These are phyloP conservation scores for Parnassius smintheus DNA, from an alignment of 2,888 invertebrate genomes.

Conservation along the genomic window DNA sequence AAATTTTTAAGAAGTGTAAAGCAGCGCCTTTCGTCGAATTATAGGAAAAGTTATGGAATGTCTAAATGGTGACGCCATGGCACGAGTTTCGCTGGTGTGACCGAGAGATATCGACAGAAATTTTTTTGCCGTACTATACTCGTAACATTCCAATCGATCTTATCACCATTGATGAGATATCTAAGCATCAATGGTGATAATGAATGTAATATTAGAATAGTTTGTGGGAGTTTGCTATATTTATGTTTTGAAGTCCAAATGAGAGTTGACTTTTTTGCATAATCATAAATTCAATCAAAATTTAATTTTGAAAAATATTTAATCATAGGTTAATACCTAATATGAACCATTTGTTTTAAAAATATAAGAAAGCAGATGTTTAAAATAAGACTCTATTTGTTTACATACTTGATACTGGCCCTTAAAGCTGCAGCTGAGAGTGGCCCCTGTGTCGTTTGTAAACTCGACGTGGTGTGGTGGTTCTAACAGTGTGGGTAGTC, in stretches of 20 bases:
- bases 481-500: conserved; percentile 83
- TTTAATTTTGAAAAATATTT: too few species aligned
- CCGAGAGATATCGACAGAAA: conserved; percentile 16
- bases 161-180: background rate
- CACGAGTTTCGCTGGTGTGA: conserved; percentile 14
- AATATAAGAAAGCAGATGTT: too few species aligned
- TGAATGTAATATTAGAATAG: background rate
- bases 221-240: conserved; percentile 1
- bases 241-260: background rate
- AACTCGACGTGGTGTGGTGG: conserved; percentile 89
- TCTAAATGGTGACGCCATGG: conserved; percentile 9
- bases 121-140: conserved; percentile 21
- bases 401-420: conserved; percentile 83
- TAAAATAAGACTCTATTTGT: background rate
- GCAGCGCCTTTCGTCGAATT: background rate
- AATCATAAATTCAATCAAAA: too few species aligned
- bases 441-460: conserved; percentile 87
- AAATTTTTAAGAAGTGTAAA: too few species aligned
- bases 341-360: too few species aligned
- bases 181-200: conserved; percentile 17
- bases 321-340: too few species aligned
- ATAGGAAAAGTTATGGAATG: conserved; percentile 18
- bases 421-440: conserved; percentile 85
- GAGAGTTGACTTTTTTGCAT: too few species aligned
- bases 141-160: conserved; percentile 11